Percentiles rank a stretch among this genome's conserved stretches.
These are phyloP conservation scores for Furcifer pardalis DNA, from an alignment of 2,797 vertebrate species.

Conservation along the genomic window DNA sequence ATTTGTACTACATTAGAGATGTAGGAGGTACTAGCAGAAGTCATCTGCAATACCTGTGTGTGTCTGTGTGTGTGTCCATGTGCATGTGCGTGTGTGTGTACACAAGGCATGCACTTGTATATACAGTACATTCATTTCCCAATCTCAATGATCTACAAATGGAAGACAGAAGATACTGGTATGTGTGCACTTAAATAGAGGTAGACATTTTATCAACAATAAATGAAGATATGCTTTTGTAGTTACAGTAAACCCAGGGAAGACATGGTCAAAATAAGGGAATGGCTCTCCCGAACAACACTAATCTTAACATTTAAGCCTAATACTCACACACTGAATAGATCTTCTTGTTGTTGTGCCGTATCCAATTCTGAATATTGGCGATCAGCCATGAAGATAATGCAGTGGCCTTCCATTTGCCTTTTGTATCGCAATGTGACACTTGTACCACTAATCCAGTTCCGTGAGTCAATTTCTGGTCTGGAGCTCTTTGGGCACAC, in stretches of 20 bases:
- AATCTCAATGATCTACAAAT: neutral
- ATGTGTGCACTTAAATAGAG: neutral
- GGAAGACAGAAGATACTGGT: neutral
- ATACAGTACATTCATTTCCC: neutral
- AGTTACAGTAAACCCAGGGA: neutral
- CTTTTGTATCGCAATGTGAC: too few species aligned
- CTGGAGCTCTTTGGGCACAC: too few species aligned
- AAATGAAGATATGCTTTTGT: neutral
- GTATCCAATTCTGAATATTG: too few species aligned
- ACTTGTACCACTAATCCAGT: too few species aligned
- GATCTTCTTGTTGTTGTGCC: too few species aligned
- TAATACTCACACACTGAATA: neutral
- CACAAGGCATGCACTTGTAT: too few species aligned
- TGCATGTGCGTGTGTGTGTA: too few species aligned
- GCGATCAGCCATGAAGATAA: too few species aligned
- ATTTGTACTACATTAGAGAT: conserved; percentile 3
- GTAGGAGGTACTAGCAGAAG: neutral
- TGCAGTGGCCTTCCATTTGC: too few species aligned
- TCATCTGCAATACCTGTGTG: conserved; percentile 1
- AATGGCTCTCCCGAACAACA: neutral
- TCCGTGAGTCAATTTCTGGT: too few species aligned
- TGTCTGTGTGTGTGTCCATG: too few species aligned
- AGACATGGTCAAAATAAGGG: neutral
- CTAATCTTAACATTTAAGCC: neutral
- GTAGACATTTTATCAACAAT: neutral